Conservation (phyloP, 2,797 vertebrate genomes). For the Tarsius wallacei region DNA sequence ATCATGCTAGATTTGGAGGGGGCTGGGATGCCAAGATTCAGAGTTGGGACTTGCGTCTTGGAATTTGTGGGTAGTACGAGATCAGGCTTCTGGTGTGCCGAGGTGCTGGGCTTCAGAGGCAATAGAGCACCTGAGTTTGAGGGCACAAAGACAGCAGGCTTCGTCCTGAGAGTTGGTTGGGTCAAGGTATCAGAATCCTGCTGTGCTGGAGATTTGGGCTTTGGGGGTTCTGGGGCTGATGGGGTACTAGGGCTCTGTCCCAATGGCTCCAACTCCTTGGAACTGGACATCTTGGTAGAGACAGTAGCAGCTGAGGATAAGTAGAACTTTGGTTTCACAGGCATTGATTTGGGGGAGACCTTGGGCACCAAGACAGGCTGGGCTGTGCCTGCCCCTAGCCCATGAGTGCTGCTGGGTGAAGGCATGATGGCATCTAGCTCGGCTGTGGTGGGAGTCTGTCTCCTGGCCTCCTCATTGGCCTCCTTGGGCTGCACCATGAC, state of each 20-base stretch:
- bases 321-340: conserved; percentile 32
- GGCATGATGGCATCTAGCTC: neutral
- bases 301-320: neutral
- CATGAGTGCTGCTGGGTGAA: conserved; percentile 23
- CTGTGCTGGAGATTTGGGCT: conserved; percentile 20
- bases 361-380: neutral
- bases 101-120: conserved; percentile 7
- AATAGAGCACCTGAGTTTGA: conserved; percentile 6
- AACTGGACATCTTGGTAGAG: neutral
- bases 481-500: conserved; percentile 93
- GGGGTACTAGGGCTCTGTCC: neutral
- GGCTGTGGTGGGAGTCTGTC: neutral
- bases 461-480: conserved; percentile 78
- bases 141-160: neutral
- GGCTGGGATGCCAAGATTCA: conserved; percentile 9
- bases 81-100: neutral
- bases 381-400: neutral
- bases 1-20: conserved; percentile 13
- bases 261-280: conserved; percentile 16
- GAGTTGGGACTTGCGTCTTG: neutral
- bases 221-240: neutral
- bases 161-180: conserved; percentile 41
- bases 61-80: conserved; percentile 7
- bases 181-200: conserved; percentile 36
- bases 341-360: conserved; percentile 4